Percentiles rank a stretch among this genome's conserved stretches.
Conservation (phyloP, 37 sponge, comb jelly and placozoan species). For the Amphimedon queenslandica region DNA sequence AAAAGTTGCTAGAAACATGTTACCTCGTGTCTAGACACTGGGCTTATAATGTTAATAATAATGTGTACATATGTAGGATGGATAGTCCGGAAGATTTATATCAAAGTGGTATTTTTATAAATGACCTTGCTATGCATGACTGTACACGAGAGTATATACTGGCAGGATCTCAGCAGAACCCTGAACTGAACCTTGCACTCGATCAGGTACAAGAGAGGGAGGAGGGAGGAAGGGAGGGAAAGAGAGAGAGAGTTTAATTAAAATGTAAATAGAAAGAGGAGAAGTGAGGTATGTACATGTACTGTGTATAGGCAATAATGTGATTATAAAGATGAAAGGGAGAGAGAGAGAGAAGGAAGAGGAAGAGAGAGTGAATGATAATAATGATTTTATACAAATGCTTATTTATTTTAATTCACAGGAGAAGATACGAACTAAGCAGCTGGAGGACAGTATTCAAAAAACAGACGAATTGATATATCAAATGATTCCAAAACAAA, state of each 20-base stretch:
- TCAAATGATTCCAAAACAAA: conserved; percentile 69
- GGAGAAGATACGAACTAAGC: conserved; percentile 48
- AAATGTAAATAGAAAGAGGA: background rate
- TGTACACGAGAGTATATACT: conserved; percentile 61
- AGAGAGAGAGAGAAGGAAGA: too few species aligned
- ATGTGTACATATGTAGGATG: too few species aligned
- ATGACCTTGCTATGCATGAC: conserved; percentile 72
- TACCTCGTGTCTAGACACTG: too few species aligned
- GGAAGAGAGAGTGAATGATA: too few species aligned
- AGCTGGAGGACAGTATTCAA: conserved; percentile 53
- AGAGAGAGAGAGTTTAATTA: too few species aligned
- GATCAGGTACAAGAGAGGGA: conserved; percentile 33
- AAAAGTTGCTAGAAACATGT: too few species aligned
- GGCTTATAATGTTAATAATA: too few species aligned
- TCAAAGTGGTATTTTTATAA: conserved; percentile 50
- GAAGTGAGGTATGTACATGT: too few species aligned
- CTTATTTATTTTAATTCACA: too few species aligned
- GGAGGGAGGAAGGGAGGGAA: background rate
- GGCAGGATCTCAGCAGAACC: conserved; percentile 54
- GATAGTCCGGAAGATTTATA: conserved; percentile 62
- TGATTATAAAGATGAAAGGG: too few species aligned
- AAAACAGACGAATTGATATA: conserved; percentile 70
- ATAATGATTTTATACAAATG: too few species aligned
- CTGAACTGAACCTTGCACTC: conserved; percentile 52
- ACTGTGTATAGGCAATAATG: too few species aligned